These are phyloP conservation scores for Macaria liturata DNA, from an alignment of 2,888 invertebrate genomes.

Conservation along the genomic window DNA sequence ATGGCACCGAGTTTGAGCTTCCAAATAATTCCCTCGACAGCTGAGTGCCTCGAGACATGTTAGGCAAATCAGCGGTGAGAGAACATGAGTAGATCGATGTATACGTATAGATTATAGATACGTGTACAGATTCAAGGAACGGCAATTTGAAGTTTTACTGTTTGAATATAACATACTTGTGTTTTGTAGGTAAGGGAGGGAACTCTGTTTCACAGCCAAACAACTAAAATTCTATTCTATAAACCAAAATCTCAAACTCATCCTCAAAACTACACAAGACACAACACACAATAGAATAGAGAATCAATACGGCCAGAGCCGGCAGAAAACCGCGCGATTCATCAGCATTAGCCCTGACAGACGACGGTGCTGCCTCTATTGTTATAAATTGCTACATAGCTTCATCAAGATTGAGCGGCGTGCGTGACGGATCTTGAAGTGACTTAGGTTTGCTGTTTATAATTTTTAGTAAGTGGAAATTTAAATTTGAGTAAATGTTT, in stretches of 20 bases:
- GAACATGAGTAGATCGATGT: no score
- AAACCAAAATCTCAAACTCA: conserved; percentile 5
- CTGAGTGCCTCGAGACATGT: conserved; percentile 5
- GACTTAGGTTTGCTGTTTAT: neutral
- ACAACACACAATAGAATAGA: conserved; percentile 10
- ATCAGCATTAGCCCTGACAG: conserved; percentile 33
- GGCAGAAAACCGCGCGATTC: conserved; percentile 28
- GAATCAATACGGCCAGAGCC: conserved; percentile 23
- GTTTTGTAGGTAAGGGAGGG: no score
- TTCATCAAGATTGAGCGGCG: conserved; percentile 25
- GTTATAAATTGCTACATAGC: conserved; percentile 31
- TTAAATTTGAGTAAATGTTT: no score
- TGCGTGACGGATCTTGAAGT: conserved; percentile 16
- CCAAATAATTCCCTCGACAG: conserved; percentile 9
- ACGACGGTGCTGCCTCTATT: conserved; percentile 28
- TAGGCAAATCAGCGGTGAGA: conserved; percentile 10
- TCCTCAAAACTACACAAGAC: conserved; percentile 3
- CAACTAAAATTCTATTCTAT: no score
- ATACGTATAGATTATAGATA: no score
- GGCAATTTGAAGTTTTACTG: no score
- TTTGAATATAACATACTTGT: no score
- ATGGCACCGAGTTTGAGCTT: no score
- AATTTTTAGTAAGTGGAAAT: no score
- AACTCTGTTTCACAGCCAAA: no score
- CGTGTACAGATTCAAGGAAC: no score